A percentile compares a stretch with the other conserved stretches of the same genome.
These are phyloP conservation scores for Neopipo cinnamomea DNA, from an alignment of 2,113 vertebrate species.

Conservation along the genomic window DNA sequence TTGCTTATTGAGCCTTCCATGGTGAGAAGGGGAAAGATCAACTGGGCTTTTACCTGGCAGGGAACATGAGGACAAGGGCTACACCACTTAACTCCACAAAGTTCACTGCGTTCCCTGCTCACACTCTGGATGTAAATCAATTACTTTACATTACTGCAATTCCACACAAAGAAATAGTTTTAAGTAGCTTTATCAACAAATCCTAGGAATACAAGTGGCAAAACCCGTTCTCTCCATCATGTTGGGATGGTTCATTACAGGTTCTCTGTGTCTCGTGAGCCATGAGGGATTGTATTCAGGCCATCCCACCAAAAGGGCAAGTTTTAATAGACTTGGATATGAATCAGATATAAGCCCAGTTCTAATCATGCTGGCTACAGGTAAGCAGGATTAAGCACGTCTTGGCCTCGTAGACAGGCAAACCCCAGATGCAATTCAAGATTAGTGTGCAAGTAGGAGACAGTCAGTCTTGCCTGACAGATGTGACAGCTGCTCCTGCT, in stretches of 20 bases:
- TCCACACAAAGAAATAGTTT: not conserved
- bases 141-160: not conserved
- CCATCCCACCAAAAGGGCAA: not conserved
- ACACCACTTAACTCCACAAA: not conserved
- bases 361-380: not conserved
- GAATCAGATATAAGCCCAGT: not conserved
- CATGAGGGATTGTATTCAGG: not conserved
- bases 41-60: not conserved
- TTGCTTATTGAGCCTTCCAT: not conserved
- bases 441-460: not conserved
- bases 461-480: not conserved
- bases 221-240: not conserved
- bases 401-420: not conserved
- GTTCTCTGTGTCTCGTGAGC: rapidly evolving
- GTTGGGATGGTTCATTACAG: not conserved
- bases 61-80: not conserved
- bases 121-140: not conserved
- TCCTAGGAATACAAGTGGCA: no score
- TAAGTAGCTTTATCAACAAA: not conserved
- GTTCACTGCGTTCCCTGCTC: not conserved
- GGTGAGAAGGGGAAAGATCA: not conserved
- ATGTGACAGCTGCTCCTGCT: not conserved
- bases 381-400: not conserved
- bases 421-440: not conserved
- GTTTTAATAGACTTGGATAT: not conserved